Base-by-base conservation (phyloP, 2,113 vertebrate species). In the Lethenteron camtschaticum region DNA sequence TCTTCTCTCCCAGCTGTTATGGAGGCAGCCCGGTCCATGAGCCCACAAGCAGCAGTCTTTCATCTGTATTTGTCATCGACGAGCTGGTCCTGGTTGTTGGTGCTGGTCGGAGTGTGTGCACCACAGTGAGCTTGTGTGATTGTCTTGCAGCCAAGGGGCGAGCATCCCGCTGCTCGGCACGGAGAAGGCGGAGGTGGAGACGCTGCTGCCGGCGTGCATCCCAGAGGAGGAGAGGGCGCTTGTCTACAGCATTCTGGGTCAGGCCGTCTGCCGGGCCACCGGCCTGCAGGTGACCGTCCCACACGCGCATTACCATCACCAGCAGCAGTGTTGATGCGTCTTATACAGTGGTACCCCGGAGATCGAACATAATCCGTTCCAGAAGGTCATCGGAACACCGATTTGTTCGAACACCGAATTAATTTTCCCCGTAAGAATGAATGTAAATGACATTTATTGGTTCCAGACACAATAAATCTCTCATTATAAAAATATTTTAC, bases 201-300 rank as follows among this genome's bases (percentile, higher is more conserved):
- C 80, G 73, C 78, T 96, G 72, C 84, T 99, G 72, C 94, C 92
- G 56, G 81, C 83, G 68, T 81, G 80, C 70, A 78, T 86, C 69
- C 81, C 81, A 9, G 85, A 91, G 73, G 90, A 96, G 73, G 94
- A 99, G 74, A 89, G 81, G 70, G 88, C 94, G 58, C 82, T 83
- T 71, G 90, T 99, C 71, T 99, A 89, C 74, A 85, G 87, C 70
- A 95, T 96, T 72, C 84, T 99, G 18, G 92, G 94, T 7, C 94
- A 99, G 75, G 94, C 92, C 68, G 87, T 96, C 77, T 99, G 94
- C 79, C 85, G 90, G 12, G 89, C 90, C 18, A 90, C 94, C 4
- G 94, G 94, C 57, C 92, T 99, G 77, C 94, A 99, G 84, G 94
- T 88, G 75, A 78, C 80, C 8, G 69, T 9, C 59, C 14, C 12